Base-by-base conservation (phyloP, 2,888 invertebrate species). In the Leistus spinibarbis region DNA sequence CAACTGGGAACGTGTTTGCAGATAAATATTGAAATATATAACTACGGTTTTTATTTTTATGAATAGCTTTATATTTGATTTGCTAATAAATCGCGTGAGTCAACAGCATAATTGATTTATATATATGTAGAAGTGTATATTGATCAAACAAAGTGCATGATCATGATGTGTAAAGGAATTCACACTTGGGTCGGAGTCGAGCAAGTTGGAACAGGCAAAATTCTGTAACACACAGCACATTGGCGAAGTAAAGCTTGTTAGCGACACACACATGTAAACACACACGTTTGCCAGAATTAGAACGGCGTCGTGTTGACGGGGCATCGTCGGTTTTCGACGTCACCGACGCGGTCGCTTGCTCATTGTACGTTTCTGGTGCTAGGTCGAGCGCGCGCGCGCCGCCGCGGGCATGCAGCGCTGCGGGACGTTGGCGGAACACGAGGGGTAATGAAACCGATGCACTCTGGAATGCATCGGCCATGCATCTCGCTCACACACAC, bases 231-330 rank as follows among this genome's bases (percentile, higher is more conserved):
- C 40, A 40, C 40, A 40, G 40, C 40, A 40, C 40, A 5, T 40
- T 13, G 7, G 40, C 40, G 13, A 19, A 17, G 60, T 19, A 17
- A 5, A 64, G 54, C 71, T 72, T 72, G 72, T 72, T 72, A 72
- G 72, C 72, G 72, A 27, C 72, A 19, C 17, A 10, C 22, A 54
- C 40, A 40, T 13, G 13, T 5, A 40, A 7, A 40, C 40, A 40
- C 40, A 40, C 13, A 5, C 40, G 40, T 5, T 64, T 54, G 65
- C 72, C 72, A 72, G 72, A 72, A 72, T 72, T 72, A 72, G 72
- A 64, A 63, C 72, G 65, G 72, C 72, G 72, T 72, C 72, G 72
- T 22, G 64, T 60, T 22, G 40, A 40, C 40, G 40, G 40, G 40
- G 40, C 40, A 40, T 40, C 40, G 54, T 13, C 57, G 57, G 57